These are phyloP conservation scores for Hirtodrosophila duncani DNA, from an alignment of 2,888 invertebrate species.

Conservation along the genomic window DNA sequence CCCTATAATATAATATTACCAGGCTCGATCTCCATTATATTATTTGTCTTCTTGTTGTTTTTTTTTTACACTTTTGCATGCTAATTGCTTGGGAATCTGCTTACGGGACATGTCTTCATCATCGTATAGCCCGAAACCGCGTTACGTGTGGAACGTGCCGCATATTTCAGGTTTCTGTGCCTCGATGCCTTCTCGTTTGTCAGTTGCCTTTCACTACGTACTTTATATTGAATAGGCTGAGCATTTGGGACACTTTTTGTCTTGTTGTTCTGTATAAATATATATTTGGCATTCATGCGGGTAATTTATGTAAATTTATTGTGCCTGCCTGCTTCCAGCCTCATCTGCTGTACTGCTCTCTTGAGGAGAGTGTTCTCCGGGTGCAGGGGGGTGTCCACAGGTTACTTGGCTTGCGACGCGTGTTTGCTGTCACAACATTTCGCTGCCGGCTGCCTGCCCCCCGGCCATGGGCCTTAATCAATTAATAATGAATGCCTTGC, in stretches of 20 bases:
- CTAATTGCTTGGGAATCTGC: slow-evolving; percentile 60
- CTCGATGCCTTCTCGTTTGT: no score
- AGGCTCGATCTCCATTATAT: slow-evolving; percentile 31
- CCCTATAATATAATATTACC: no score
- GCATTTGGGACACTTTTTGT: slow-evolving; percentile 61
- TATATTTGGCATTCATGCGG: slow-evolving; percentile 64
- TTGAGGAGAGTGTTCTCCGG: slow-evolving; percentile 12
- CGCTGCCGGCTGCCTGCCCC: slow-evolving; percentile 13
- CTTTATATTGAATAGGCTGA: slow-evolving; percentile 54
- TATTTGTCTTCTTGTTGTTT: slow-evolving; percentile 37
- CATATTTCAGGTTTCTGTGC: slow-evolving; percentile 61
- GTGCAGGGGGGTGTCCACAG: no score
- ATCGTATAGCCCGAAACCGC: slow-evolving; percentile 26
- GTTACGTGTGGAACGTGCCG: slow-evolving; percentile 67
- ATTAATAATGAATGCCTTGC: slow-evolving; percentile 60
- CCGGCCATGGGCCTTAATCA: slow-evolving; percentile 42
- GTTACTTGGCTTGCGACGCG: slow-evolving; percentile 54
- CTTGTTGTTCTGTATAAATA: slow-evolving; percentile 14
- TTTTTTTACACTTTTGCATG: slow-evolving; percentile 47
- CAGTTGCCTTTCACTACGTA: slow-evolving; percentile 19
- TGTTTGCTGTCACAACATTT: slow-evolving; percentile 64
- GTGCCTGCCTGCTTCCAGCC: no score
- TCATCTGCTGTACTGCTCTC: slow-evolving; percentile 35
- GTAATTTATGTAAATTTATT: slow-evolving; percentile 74
- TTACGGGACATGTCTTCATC: slow-evolving; percentile 49